These are phyloP conservation scores for Limenitis camilla DNA, from an alignment of 2,888 invertebrate species.

Conservation along the genomic window DNA sequence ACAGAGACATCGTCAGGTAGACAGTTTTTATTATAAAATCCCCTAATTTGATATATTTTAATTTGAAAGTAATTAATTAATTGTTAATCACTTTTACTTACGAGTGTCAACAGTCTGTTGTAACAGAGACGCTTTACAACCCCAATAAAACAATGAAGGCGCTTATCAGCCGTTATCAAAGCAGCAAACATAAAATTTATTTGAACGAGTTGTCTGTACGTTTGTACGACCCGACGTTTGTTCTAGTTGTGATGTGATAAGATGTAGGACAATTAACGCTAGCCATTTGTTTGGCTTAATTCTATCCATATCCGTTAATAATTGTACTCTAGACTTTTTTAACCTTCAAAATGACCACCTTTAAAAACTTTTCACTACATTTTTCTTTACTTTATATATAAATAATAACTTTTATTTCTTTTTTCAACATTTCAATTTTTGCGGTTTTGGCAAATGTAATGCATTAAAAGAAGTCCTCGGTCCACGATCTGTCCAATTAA, in stretches of 20 bases:
- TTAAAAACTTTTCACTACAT: neutral
- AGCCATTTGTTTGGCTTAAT: conserved; percentile 7
- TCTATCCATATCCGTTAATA: neutral
- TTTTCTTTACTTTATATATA: too few species aligned
- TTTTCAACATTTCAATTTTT: neutral
- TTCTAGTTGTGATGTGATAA: conserved; percentile 49
- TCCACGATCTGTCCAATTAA: conserved; percentile 13
- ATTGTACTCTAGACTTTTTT: neutral
- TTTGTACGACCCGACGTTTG: conserved; percentile 64
- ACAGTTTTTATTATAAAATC: too few species aligned
- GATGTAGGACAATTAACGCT: conserved; percentile 24
- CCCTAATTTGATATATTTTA: too few species aligned
- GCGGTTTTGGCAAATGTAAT: conserved; percentile 12
- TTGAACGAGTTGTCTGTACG: conserved; percentile 56
- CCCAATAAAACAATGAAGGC: conserved; percentile 70
- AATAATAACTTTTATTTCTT: neutral
- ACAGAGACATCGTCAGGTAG: too few species aligned
- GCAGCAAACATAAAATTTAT: conserved; percentile 63
- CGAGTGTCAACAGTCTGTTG: conserved; percentile 33
- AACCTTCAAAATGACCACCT: neutral
- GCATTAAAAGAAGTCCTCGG: conserved; percentile 1
- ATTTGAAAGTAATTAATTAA: too few species aligned
- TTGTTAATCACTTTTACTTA: conserved; percentile 35
- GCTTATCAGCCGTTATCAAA: conserved; percentile 65
- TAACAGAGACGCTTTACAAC: conserved; percentile 46